Conservation (phyloP, 1,140 invertebrate species). For the Nebria ingens region DNA sequence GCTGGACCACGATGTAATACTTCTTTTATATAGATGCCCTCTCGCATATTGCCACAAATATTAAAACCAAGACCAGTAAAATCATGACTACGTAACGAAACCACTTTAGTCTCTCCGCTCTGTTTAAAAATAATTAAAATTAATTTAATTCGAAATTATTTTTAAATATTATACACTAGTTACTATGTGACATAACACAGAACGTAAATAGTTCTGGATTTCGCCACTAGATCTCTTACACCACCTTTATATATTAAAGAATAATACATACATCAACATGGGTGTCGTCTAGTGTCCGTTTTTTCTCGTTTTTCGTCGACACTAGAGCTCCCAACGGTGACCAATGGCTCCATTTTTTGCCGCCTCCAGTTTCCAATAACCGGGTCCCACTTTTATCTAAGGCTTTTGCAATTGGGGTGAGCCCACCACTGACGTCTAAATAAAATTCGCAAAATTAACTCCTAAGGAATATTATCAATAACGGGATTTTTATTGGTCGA, state of each 20-base stretch:
- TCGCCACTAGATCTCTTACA: too few relatives aligned
- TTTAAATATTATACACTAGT: constrained; percentile 6
- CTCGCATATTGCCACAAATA: constrained; percentile 77
- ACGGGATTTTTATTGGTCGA: too few relatives aligned
- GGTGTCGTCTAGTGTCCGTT: constrained; percentile 52
- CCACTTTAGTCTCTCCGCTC: constrained; percentile 42
- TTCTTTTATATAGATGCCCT: constrained; percentile 82
- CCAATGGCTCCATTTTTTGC: constrained; percentile 40
- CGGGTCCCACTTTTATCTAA: constrained; percentile 18
- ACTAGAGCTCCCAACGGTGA: constrained; percentile 38
- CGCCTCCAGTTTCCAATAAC: constrained; percentile 15
- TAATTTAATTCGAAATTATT: too few relatives aligned
- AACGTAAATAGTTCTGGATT: too few relatives aligned
- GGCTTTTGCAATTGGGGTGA: constrained; percentile 20
- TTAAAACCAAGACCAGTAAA: constrained; percentile 88
- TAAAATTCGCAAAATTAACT: not conserved
- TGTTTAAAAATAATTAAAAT: constrained; percentile 20
- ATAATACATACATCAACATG: constrained; percentile 46
- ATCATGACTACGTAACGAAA: constrained; percentile 71
- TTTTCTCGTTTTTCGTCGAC: constrained; percentile 39
- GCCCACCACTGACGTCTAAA: constrained; percentile 22
- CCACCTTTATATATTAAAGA: constrained; percentile 5
- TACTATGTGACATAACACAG: not conserved
- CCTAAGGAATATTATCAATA: too few relatives aligned
- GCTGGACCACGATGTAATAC: constrained; percentile 79